These are phyloP conservation scores for Nibea coibor DNA, from an alignment of 2,113 vertebrate genomes.

Conservation along the genomic window DNA sequence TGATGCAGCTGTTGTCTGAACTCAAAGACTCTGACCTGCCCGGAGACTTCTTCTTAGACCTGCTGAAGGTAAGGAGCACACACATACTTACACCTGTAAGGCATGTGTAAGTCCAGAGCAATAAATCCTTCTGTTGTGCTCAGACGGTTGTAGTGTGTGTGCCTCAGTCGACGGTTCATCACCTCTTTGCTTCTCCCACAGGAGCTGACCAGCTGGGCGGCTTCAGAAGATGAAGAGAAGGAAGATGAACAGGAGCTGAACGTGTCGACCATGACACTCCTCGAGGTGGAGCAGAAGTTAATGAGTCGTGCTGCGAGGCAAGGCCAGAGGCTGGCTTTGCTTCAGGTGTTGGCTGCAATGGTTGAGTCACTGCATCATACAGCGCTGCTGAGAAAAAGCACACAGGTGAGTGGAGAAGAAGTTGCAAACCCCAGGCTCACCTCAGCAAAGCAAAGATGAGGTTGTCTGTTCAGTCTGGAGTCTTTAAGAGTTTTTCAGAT, in stretches of 20 bases:
- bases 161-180: neutral
- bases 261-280: constrained; percentile 74
- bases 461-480: neutral
- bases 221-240: constrained; percentile 62
- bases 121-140: neutral
- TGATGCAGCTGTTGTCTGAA: constrained; percentile 87
- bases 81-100: neutral
- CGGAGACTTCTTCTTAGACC: constrained; percentile 92
- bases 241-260: constrained; percentile 45
- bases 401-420: constrained; percentile 83
- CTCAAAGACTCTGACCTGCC: constrained; percentile 88
- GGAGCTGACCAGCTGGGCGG: constrained; percentile 87
- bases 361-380: constrained; percentile 88
- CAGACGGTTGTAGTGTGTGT: neutral
- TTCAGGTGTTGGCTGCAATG: constrained; percentile 89
- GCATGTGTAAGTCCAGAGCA: neutral
- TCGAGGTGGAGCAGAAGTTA: constrained; percentile 85
- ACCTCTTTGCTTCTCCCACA: constrained; percentile 51
- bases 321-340: constrained; percentile 83
- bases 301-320: constrained; percentile 48
- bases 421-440: neutral
- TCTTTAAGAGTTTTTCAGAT: no score
- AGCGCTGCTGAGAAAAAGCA: constrained; percentile 87
- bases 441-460: no score
- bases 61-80: constrained; percentile 88